phyloP scores from a whole-genome alignment of 2,888 invertebrate genomes.

The Apomyelois bistriatella region DNA sequence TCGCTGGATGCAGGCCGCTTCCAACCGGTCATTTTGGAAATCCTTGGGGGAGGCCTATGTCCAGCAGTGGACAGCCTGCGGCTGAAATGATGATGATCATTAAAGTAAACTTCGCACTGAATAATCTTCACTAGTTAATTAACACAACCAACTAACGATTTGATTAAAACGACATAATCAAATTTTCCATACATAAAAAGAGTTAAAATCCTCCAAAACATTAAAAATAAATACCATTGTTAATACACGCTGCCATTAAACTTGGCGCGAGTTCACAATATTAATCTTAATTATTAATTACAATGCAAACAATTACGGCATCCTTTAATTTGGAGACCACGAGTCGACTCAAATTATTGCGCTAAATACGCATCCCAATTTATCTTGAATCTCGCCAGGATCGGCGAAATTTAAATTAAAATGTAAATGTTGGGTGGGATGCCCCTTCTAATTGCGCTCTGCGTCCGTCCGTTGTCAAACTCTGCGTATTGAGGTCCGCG shows the following conservation, averaged over 20 bases:
- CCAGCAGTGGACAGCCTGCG: too few species aligned
- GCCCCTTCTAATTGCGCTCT: conserved; percentile 68
- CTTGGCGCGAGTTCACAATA: conserved; percentile 39
- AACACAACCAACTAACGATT: too few species aligned
- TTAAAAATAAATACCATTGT: too few species aligned
- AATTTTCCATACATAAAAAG: too few species aligned
- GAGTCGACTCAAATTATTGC: conserved; percentile 65
- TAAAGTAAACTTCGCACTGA: too few species aligned
- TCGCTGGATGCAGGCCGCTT: too few species aligned
- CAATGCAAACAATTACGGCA: conserved; percentile 66
- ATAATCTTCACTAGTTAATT: too few species aligned
- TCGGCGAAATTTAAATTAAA: conserved; percentile 76
- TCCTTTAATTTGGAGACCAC: conserved; percentile 61
- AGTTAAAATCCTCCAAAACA: too few species aligned
- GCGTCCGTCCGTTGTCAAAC: conserved; percentile 60
- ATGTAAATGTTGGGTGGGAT: conserved; percentile 72
- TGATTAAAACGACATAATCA: too few species aligned
- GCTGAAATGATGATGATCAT: too few species aligned
- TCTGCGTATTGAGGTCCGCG: conserved; percentile 43
- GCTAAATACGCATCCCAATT: conserved; percentile 72
- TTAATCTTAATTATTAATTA: conserved; percentile 70
- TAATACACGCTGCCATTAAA: conserved; percentile 15
- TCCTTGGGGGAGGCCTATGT: too few species aligned
- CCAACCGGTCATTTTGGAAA: too few species aligned
- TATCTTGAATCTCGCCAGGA: conserved; percentile 75